phyloP scores from a whole-genome alignment of 1,140 invertebrate species.

The Maconellicoccus hirsutus region DNA sequence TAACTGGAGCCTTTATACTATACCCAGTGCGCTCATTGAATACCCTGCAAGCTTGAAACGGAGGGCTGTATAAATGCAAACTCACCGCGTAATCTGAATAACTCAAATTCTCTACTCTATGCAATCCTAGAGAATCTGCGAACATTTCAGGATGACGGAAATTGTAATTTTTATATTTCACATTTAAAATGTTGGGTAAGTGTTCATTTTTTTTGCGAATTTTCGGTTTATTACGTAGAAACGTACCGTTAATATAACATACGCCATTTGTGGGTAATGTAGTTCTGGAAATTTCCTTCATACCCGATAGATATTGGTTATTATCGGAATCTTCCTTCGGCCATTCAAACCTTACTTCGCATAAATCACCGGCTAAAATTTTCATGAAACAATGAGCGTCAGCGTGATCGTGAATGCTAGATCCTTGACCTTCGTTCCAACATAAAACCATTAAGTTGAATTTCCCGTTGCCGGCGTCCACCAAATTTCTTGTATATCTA shows the following conservation, averaged over 20 bases:
- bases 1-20: slow-evolving; percentile 53
- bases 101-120: slow-evolving; percentile 90
- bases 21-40: slow-evolving; percentile 88
- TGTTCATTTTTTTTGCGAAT: too few species aligned
- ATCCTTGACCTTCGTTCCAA: slow-evolving; percentile 91
- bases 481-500: slow-evolving; percentile 87
- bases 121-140: slow-evolving; percentile 82
- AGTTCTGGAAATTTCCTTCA: slow-evolving; percentile 49
- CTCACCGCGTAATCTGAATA: slow-evolving; percentile 78
- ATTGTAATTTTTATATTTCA: too few species aligned
- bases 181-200: too few species aligned
- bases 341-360: slow-evolving; percentile 49
- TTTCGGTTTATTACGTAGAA: not conserved
- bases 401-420: slow-evolving; percentile 92
- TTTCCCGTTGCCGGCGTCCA: slow-evolving; percentile 89
- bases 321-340: slow-evolving; percentile 38
- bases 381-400: slow-evolving; percentile 98
- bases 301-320: slow-evolving; percentile 39
- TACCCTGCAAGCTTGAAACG: slow-evolving; percentile 74
- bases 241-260: slow-evolving; percentile 87
- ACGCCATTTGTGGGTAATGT: slow-evolving; percentile 61
- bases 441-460: slow-evolving; percentile 96
- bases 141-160: too few species aligned
- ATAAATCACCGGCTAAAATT: slow-evolving; percentile 48
- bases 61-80: slow-evolving; percentile 91